phyloP scores from a whole-genome alignment of 2,113 vertebrate species.

The Gambusia holbrooki region DNA sequence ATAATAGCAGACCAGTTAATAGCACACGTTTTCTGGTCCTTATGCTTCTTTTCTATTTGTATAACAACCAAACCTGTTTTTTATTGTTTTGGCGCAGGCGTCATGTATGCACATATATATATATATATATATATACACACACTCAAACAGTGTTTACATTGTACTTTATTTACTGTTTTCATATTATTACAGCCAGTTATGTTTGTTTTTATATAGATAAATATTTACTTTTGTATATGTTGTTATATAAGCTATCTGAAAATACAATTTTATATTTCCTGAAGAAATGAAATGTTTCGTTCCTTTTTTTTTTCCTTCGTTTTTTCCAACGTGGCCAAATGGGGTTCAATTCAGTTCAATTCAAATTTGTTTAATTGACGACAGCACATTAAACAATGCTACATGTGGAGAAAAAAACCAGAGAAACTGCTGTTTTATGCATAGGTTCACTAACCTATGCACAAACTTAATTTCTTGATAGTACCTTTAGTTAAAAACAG shows the following conservation, averaged over 20 bases:
- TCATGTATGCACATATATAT: conserved; percentile 88
- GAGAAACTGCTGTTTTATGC: too few relatives aligned
- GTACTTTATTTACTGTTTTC: conserved; percentile 81
- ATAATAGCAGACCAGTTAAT: background rate
- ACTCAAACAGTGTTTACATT: conserved; percentile 89
- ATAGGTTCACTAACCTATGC: too few relatives aligned
- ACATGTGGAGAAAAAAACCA: too few relatives aligned
- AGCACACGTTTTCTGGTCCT: background rate
- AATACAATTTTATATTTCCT: conserved; percentile 88
- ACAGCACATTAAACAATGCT: too few relatives aligned
- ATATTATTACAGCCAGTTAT: conserved; percentile 89
- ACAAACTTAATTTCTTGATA: too few relatives aligned
- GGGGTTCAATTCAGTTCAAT: too few relatives aligned
- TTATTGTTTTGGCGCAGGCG: conserved; percentile 89
- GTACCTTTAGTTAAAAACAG: too few relatives aligned
- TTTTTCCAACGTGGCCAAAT: background rate
- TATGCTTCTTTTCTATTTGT: conserved; percentile 8
- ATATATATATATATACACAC: conserved; percentile 69
- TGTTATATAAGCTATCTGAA: conserved; percentile 92
- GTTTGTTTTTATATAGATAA: conserved; percentile 74
- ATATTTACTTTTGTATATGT: conserved; percentile 67
- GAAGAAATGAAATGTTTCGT: conserved; percentile 84
- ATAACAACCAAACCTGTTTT: conserved; percentile 27
- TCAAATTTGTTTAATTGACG: too few relatives aligned
- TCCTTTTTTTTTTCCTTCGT: conserved; percentile 54